These are phyloP conservation scores for Drosophila hamatofila DNA, from an alignment of 2,888 invertebrate genomes.

Conservation along the genomic window DNA sequence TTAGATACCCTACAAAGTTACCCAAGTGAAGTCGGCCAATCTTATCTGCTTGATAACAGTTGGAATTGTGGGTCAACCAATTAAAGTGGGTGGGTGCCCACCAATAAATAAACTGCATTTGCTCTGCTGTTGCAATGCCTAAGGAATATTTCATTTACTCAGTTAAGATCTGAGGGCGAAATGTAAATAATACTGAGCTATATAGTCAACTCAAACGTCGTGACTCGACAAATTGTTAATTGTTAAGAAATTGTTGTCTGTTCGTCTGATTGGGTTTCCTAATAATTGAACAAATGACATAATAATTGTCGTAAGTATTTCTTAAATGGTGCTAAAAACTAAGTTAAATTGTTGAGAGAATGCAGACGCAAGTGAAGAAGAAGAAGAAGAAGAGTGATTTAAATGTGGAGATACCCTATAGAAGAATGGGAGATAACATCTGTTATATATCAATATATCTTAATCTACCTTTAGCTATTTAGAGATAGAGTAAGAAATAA, in stretches of 20 bases:
- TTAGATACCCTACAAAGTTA: constrained; percentile 12
- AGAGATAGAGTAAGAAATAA: background rate
- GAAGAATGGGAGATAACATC: background rate
- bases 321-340: constrained; percentile 22
- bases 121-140: constrained; percentile 28
- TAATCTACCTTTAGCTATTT: too few relatives aligned
- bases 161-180: constrained; percentile 7
- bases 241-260: constrained; percentile 18
- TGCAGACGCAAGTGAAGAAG: background rate
- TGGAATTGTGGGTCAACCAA: constrained; percentile 57
- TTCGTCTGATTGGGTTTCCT: constrained; percentile 14
- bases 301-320: constrained; percentile 25
- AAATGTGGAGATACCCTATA: background rate
- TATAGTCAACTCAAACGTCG: background rate
- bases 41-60: constrained; percentile 53
- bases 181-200: constrained; percentile 15
- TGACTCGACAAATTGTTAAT: constrained; percentile 36
- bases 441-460: too few relatives aligned
- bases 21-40: constrained; percentile 33
- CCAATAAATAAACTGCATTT: constrained; percentile 19
- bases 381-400: background rate
- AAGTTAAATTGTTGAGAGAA: constrained; percentile 16
- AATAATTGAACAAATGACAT: constrained; percentile 22
- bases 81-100: constrained; percentile 28
- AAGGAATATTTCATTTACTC: constrained; percentile 3